Percentiles rank a stretch among this genome's conserved stretches.
phyloP scores from a whole-genome alignment of 2,888 invertebrate species.

The Sepiola atlantica region DNA sequence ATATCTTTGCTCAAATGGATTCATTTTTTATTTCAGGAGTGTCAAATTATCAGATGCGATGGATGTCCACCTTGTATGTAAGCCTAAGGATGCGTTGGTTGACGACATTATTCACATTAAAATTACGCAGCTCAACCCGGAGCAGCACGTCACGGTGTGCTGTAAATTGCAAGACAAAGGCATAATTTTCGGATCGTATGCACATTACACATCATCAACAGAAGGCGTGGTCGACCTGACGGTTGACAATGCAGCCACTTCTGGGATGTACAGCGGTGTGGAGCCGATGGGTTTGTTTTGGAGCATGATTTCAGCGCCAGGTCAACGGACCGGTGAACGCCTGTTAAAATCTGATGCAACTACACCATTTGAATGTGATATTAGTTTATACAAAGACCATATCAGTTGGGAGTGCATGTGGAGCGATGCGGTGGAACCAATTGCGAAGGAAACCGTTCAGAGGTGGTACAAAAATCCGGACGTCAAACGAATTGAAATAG shows the following conservation, averaged over 20 bases:
- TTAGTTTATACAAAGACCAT: constrained; percentile 56
- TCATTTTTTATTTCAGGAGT: too few species aligned
- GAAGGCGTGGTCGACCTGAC: background rate
- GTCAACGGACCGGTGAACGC: constrained; percentile 55
- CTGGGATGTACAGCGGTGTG: constrained; percentile 54
- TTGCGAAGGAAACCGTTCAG: constrained; percentile 50
- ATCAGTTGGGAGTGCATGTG: constrained; percentile 51
- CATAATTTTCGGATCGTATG: background rate
- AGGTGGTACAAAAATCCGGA: constrained; percentile 58
- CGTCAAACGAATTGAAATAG: constrained; percentile 57
- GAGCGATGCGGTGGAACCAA: background rate
- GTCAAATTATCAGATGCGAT: background rate
- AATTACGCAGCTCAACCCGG: background rate
- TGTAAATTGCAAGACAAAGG: background rate
- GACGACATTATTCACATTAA: background rate
- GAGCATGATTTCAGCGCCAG: constrained; percentile 60
- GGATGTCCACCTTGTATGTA: background rate
- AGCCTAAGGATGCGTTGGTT: background rate
- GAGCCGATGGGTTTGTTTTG: constrained; percentile 67
- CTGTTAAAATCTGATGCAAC: constrained; percentile 59
- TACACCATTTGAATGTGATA: constrained; percentile 54
- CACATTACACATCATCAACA: background rate
- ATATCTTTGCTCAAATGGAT: too few species aligned
- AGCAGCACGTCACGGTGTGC: background rate
- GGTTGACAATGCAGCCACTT: background rate